A percentile compares a stretch with the other conserved stretches of the same genome.
Evolutionary conservation across 2,797 vertebrate genomes (phyloP).

Genomic region (Apogon talboti): DNA sequence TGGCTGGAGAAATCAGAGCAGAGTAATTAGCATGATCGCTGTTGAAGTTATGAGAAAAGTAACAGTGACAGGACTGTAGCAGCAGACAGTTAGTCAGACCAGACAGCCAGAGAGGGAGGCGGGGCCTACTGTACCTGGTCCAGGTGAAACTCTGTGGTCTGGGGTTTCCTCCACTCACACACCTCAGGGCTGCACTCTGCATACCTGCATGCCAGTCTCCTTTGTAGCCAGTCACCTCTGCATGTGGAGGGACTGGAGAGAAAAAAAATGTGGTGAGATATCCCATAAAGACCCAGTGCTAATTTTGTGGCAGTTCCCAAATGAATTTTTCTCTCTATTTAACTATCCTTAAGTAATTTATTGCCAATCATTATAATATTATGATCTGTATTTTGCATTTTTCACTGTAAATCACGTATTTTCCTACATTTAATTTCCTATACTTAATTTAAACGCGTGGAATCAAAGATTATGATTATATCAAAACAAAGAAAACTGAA

Average conservation of each 20-base stretch:
- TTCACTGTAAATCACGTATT: too few relatives aligned
- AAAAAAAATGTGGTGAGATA: not conserved
- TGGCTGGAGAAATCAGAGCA: not conserved
- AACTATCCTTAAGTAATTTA: too few relatives aligned
- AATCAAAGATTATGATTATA: too few relatives aligned
- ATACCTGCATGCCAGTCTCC: slow-evolving; percentile 83
- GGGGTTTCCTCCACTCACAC: slow-evolving; percentile 89
- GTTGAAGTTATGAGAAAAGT: slow-evolving; percentile 11
- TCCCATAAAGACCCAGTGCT: too few relatives aligned
- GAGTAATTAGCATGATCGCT: slow-evolving; percentile 22
- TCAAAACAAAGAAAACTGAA: too few relatives aligned
- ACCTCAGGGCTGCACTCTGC: slow-evolving; percentile 85
- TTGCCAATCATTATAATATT: too few relatives aligned
- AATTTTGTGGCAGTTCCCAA: too few relatives aligned
- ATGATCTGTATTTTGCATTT: too few relatives aligned
- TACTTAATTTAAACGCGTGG: too few relatives aligned
- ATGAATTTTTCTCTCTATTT: too few relatives aligned
- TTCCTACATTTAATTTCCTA: too few relatives aligned
- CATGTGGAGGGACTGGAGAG: slow-evolving; percentile 86
- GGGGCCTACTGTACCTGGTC: slow-evolving; percentile 83
- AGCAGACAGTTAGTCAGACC: slow-evolving; percentile 66
- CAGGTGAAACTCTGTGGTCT: slow-evolving; percentile 87
- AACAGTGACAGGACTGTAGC: slow-evolving; percentile 32
- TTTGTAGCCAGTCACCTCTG: slow-evolving; percentile 83
- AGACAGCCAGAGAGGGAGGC: slow-evolving; percentile 16